Evolutionary conservation across 2,113 vertebrate genomes (phyloP).

Genomic region (Mastomys coucha): DNA sequence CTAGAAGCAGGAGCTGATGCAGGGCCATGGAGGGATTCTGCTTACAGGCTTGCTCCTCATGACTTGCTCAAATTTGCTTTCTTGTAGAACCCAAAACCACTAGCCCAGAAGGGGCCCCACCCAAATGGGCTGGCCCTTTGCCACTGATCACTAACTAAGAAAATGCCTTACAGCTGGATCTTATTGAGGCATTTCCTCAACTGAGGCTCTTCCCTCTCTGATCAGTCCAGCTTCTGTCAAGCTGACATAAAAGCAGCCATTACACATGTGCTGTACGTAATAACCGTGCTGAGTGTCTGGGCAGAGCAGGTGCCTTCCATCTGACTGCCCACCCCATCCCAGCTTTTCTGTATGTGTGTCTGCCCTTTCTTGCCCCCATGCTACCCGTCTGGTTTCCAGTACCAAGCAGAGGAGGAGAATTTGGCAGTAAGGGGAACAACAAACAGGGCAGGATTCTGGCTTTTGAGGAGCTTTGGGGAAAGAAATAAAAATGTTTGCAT

Average conservation of each 20-base stretch:
- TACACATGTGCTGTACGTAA: not conserved
- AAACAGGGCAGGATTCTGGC: not conserved
- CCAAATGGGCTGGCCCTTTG: not conserved
- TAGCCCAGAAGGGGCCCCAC: not conserved
- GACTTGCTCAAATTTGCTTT: not conserved
- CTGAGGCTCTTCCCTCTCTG: not conserved
- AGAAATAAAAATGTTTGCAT: not conserved
- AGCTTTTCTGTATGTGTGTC: not conserved
- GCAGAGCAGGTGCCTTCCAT: not conserved
- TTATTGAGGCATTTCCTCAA: not conserved
- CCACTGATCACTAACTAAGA: not conserved
- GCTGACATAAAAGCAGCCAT: not conserved
- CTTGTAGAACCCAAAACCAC: not conserved
- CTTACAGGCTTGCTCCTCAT: not conserved
- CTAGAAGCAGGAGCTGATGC: not conserved
- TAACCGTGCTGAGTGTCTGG: too few species aligned
- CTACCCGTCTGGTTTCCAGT: not conserved
- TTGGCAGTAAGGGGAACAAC: not conserved
- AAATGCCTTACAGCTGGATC: not conserved
- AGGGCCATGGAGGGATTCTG: not conserved
- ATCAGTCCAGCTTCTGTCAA: not conserved
- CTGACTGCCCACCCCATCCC: not conserved
- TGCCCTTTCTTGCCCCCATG: not conserved
- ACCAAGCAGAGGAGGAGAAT: not conserved
- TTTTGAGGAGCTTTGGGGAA: slow-evolving; percentile 26